Evolutionary conservation across 92 coral and sea anemone genomes (phyloP).

Genomic region (Palythoa caribaeorum): DNA sequence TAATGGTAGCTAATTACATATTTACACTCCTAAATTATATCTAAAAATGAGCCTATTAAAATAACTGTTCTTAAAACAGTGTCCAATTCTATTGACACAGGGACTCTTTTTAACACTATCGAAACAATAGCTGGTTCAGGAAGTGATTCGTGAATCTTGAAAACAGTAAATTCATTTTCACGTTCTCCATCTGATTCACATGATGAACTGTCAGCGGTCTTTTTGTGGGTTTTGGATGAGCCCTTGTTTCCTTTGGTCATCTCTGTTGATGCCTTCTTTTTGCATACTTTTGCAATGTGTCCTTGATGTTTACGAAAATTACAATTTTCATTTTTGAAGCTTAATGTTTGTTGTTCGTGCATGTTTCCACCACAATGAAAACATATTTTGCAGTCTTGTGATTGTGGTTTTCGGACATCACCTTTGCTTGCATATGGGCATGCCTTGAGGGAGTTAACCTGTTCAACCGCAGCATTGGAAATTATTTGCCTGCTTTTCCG

Average conservation of each 20-base stretch:
- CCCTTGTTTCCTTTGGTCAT: conserved; percentile 5
- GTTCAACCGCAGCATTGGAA: conserved; percentile 16
- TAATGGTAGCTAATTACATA: no score
- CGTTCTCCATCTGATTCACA: not conserved
- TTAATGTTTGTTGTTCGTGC: conserved; percentile 39
- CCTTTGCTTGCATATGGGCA: conserved; percentile 13
- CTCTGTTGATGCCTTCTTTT: conserved; percentile 29
- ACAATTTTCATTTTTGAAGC: conserved; percentile 48
- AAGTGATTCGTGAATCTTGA: not conserved
- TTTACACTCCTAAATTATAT: no score
- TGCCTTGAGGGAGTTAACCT: not conserved
- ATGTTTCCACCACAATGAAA: conserved; percentile 55
- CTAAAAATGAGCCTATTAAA: no score
- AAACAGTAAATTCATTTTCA: conserved; percentile 28
- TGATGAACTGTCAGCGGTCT: not conserved
- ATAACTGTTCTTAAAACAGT: not conserved
- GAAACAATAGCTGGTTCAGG: conserved; percentile 43
- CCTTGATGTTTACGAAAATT: conserved; percentile 38
- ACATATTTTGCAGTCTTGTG: conserved; percentile 23
- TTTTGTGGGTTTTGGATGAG: not conserved
- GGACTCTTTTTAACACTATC: not conserved
- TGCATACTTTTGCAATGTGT: conserved; percentile 24
- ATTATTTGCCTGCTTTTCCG: conserved; percentile 20
- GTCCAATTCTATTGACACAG: conserved; percentile 2
- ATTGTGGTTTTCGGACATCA: conserved; percentile 11